Conservation (phyloP, 2,797 vertebrate species). For the Hozukius guyotensis region DNA sequence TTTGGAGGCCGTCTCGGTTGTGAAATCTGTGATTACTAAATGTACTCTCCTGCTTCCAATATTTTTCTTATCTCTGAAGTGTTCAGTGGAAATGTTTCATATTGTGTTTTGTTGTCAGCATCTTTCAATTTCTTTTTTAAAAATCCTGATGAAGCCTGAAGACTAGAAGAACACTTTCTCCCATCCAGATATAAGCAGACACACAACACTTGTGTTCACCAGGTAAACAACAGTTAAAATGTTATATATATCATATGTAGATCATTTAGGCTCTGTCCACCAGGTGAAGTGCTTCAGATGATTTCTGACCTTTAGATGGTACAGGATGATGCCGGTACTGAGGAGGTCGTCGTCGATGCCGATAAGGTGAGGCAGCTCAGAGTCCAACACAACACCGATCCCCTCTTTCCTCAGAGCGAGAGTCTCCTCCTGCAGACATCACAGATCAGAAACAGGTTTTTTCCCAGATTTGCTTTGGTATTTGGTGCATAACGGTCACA, state of each 20-base stretch:
- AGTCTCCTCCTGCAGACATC: constrained; percentile 89
- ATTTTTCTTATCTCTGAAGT: not conserved
- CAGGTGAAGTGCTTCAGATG: not conserved
- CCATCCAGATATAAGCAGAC: not conserved
- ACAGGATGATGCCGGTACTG: constrained; percentile 97
- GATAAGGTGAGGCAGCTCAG: constrained; percentile 95
- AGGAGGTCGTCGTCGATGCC: constrained; percentile 98
- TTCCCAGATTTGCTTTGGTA: not conserved
- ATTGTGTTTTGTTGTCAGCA: not conserved
- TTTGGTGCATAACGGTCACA: not conserved
- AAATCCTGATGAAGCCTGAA: not conserved
- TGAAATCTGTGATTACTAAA: not conserved
- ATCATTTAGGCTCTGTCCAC: not conserved
- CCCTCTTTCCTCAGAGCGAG: constrained; percentile 96
- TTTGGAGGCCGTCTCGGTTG: not conserved
- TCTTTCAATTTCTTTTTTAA: not conserved
- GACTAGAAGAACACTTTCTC: not conserved
- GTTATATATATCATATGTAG: not conserved
- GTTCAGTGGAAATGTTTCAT: not conserved
- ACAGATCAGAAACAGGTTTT: not conserved
- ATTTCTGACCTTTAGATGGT: constrained; percentile 92
- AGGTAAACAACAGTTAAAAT: not conserved
- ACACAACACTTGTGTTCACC: not conserved
- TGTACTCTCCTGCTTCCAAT: not conserved
- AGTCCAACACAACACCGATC: constrained; percentile 95